Evolutionary conservation across 2,888 invertebrate genomes (phyloP).

Genomic region (Ypsolopha scabrella): DNA sequence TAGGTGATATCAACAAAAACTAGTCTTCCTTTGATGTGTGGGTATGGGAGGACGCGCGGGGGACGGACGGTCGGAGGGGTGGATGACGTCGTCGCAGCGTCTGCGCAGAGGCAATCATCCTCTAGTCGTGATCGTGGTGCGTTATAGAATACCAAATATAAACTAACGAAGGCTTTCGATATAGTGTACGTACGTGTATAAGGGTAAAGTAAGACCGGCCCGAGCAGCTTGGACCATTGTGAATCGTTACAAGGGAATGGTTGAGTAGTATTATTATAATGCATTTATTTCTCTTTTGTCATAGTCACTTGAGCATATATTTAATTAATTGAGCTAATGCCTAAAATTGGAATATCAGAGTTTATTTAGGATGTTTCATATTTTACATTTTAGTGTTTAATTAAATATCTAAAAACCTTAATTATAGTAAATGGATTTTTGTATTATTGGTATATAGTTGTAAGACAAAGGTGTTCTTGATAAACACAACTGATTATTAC

Average conservation of each 20-base stretch:
- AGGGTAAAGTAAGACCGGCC: constrained; percentile 41
- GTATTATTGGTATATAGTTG: constrained; percentile 69
- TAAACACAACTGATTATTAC: constrained; percentile 66
- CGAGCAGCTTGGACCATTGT: constrained; percentile 62
- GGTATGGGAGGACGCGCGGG: constrained; percentile 17
- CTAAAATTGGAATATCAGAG: constrained; percentile 71
- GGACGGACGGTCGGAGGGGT: constrained; percentile 22
- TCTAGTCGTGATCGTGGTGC: constrained; percentile 69
- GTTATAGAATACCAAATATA: constrained; percentile 67
- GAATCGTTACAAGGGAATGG: constrained; percentile 46
- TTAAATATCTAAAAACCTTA: constrained; percentile 69
- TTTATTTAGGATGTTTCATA: constrained; percentile 71
- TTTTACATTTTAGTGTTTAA: constrained; percentile 66
- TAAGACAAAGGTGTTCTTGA: constrained; percentile 67
- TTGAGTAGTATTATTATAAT: constrained; percentile 66
- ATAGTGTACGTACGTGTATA: constrained; percentile 28
- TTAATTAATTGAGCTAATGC: constrained; percentile 68
- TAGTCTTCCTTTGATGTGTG: constrained; percentile 60
- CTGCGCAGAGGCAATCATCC: constrained; percentile 61
- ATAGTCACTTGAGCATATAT: constrained; percentile 68
- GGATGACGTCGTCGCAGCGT: no score
- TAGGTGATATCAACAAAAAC: constrained; percentile 67
- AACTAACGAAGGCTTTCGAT: constrained; percentile 59
- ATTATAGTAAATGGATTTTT: constrained; percentile 70
- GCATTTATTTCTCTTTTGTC: constrained; percentile 68